Conservation (phyloP, 2,888 invertebrate genomes). For the Colletes collaris region DNA sequence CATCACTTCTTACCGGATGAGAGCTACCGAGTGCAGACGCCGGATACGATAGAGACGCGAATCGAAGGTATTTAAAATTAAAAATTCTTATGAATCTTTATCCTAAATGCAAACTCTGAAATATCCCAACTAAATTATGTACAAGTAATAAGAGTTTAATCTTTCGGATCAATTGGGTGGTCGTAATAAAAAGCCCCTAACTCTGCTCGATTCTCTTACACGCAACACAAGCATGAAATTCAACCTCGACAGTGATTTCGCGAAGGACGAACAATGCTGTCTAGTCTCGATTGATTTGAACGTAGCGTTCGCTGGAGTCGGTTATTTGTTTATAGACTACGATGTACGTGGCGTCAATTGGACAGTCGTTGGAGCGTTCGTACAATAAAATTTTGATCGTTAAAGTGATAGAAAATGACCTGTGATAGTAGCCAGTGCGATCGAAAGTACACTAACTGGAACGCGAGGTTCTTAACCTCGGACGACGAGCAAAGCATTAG, state of each 20-base stretch:
- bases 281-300: background rate
- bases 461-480: conserved; percentile 80
- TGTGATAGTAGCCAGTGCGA: conserved; percentile 36
- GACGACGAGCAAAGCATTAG: conserved; percentile 47
- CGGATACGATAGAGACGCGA: conserved; percentile 56
- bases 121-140: too few species aligned
- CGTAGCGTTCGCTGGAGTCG: background rate
- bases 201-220: too few species aligned
- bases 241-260: conserved; percentile 1
- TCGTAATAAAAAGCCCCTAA: too few species aligned
- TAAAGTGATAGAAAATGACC: conserved; percentile 35
- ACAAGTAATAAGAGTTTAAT: too few species aligned
- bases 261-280: conserved; percentile 8
- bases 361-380: background rate
- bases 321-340: background rate
- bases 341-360: background rate
- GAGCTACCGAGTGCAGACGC: conserved; percentile 61
- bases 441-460: conserved; percentile 72
- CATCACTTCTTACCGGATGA: conserved; percentile 66
- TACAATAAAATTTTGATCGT: conserved; percentile 26
- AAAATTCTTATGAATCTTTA: background rate
- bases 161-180: too few species aligned
- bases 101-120: too few species aligned
- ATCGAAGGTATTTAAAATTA: conserved; percentile 31
- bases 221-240: background rate